These are phyloP conservation scores for Chrysomallon squamiferum DNA, from an alignment of 1,140 invertebrate species.

Conservation along the genomic window DNA sequence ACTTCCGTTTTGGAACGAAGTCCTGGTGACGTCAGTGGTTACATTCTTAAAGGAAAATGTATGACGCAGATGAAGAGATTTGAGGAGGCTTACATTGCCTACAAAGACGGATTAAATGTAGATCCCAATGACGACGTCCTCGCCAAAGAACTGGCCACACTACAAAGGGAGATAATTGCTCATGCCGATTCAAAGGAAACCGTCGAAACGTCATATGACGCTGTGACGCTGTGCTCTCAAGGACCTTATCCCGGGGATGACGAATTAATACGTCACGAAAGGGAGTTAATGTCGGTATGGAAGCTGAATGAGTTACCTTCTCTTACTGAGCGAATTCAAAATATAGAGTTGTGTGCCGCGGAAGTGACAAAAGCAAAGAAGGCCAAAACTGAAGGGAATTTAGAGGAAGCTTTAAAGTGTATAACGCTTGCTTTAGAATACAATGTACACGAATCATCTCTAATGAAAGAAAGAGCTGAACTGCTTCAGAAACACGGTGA, in stretches of 20 bases:
- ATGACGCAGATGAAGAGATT: constrained; percentile 19
- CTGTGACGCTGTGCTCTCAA: constrained; percentile 34
- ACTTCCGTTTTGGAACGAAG: constrained; percentile 5
- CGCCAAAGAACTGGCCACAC: constrained; percentile 13
- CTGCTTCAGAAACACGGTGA: constrained; percentile 21
- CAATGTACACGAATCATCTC: constrained; percentile 20
- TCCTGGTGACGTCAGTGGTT: constrained; percentile 11
- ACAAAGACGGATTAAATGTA: constrained; percentile 25
- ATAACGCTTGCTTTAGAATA: constrained; percentile 11
- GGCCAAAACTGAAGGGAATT: constrained; percentile 1
- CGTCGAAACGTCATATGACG: constrained; percentile 18
- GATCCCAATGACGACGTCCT: constrained; percentile 25
- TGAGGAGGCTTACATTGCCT: constrained; percentile 25
- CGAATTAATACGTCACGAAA: constrained; percentile 25
- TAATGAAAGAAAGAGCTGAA: constrained; percentile 21
- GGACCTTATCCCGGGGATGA: constrained; percentile 37
- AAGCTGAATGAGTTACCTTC: constrained; percentile 27
- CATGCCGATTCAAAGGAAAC: constrained; percentile 3
- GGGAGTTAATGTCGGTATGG: constrained; percentile 30
- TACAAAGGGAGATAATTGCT: constrained; percentile 23
- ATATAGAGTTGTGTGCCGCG: constrained; percentile 10
- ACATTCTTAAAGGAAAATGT: constrained; percentile 21
- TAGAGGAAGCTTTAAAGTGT: constrained; percentile 3
- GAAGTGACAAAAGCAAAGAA: neutral
- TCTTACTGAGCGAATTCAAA: constrained; percentile 3